Evolutionary conservation across 2,113 vertebrate genomes (phyloP).

Genomic region (Chlorocebus sabaeus): DNA sequence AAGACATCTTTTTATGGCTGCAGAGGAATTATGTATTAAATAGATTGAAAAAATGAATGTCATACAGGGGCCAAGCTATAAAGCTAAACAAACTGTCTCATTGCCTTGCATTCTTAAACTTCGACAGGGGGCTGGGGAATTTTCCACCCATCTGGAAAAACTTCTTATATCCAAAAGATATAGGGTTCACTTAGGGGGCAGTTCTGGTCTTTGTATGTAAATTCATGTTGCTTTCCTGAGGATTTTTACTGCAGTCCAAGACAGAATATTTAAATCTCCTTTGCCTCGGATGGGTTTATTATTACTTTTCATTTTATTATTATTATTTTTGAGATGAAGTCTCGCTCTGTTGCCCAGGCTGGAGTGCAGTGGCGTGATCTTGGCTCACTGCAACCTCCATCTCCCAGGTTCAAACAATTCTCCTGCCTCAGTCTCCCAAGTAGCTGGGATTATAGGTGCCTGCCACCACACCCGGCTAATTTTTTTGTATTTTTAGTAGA

Average conservation of each 20-base stretch:
- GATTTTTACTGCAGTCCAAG: neutral
- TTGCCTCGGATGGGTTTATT: neutral
- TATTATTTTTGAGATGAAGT: no score
- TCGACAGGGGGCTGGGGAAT: neutral
- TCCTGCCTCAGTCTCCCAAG: no score
- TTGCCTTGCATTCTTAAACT: neutral
- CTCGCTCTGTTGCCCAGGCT: no score
- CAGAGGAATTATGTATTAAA: constrained; percentile 14
- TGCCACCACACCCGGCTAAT: no score
- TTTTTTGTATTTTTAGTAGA: no score
- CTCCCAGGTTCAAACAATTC: no score
- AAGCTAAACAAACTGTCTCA: neutral
- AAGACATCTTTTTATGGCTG: constrained; percentile 16
- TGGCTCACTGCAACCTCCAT: no score
- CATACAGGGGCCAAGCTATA: neutral
- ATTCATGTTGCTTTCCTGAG: neutral
- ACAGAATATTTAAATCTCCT: neutral
- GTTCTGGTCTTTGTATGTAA: neutral
- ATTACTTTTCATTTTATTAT: neutral
- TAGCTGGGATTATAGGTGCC: no score
- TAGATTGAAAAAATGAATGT: constrained; percentile 19
- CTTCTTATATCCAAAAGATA: neutral
- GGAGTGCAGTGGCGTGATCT: no score
- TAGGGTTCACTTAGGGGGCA: neutral
- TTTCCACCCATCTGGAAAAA: neutral